A percentile compares a stretch with the other conserved stretches of the same genome.
Evolutionary conservation across 2,888 invertebrate genomes (phyloP).

Genomic region (Vesta saturnalis): DNA sequence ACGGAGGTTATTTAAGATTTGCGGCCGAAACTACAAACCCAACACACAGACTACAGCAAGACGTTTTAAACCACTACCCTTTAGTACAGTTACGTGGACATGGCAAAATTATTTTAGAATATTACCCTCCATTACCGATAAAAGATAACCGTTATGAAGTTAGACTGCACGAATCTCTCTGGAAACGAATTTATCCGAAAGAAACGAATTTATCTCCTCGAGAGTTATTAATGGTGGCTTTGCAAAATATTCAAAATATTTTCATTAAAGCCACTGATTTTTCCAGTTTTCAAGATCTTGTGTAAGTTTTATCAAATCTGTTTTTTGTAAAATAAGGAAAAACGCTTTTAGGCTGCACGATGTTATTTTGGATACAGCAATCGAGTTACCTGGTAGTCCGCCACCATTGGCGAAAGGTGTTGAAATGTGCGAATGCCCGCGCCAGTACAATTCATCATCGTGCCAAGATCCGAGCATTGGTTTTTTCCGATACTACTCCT

Average conservation of each 20-base stretch:
- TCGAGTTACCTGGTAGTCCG: constrained; percentile 72
- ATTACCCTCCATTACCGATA: constrained; percentile 65
- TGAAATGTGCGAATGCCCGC: constrained; percentile 87
- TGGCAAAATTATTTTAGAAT: constrained; percentile 78
- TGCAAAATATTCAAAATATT: constrained; percentile 86
- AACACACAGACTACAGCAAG: constrained; percentile 61
- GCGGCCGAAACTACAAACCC: constrained; percentile 67
- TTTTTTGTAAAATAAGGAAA: background rate
- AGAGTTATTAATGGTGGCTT: constrained; percentile 88
- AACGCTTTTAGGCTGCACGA: constrained; percentile 69
- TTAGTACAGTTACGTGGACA: constrained; percentile 83
- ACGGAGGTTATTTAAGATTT: constrained; percentile 89
- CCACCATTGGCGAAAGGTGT: constrained; percentile 81
- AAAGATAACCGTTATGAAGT: constrained; percentile 65
- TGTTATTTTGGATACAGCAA: constrained; percentile 85
- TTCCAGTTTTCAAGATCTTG: constrained; percentile 66
- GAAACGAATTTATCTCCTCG: constrained; percentile 71
- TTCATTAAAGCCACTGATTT: constrained; percentile 75
- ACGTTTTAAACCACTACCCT: constrained; percentile 69
- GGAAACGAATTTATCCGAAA: constrained; percentile 66
- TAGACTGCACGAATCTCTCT: constrained; percentile 80
- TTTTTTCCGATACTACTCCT: constrained; percentile 80
- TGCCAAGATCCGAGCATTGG: constrained; percentile 91
- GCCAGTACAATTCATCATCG: constrained; percentile 83
- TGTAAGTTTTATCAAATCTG: constrained; percentile 59